phyloP scores from a whole-genome alignment of 1,140 invertebrate genomes.

The Chironomus tepperi region DNA sequence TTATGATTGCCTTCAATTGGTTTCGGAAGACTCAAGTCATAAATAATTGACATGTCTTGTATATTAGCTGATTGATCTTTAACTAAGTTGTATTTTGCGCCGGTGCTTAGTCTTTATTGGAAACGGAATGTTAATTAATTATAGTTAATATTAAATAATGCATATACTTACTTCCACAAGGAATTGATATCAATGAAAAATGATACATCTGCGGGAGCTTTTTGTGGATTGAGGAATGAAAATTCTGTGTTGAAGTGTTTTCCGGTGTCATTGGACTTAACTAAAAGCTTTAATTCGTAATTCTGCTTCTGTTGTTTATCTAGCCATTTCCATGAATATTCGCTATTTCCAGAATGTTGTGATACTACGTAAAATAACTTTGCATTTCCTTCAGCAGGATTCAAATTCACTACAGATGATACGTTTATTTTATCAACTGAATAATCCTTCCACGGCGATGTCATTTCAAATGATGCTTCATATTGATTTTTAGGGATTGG shows the following conservation, averaged over 20 bases:
- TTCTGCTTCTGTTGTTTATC: background rate
- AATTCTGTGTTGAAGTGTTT: background rate
- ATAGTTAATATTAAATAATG: too few relatives aligned
- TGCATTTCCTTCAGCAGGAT: slow-evolving; percentile 29
- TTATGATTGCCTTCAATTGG: background rate
- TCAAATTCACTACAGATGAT: slow-evolving; percentile 30
- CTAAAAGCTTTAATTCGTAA: background rate
- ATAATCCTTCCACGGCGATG: slow-evolving; percentile 35
- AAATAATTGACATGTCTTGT: background rate
- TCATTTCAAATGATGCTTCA: background rate
- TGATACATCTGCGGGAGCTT: background rate
- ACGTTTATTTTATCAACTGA: slow-evolving; percentile 35
- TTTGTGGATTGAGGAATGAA: background rate
- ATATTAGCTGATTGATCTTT: background rate
- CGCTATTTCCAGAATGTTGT: slow-evolving; percentile 31
- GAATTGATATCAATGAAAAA: background rate
- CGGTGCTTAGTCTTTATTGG: background rate
- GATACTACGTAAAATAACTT: slow-evolving; percentile 33
- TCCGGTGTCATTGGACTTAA: background rate
- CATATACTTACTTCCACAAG: background rate
- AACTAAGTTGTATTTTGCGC: background rate
- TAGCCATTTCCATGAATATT: slow-evolving; percentile 35
- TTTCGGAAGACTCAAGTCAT: background rate
- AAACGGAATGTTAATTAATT: background rate
- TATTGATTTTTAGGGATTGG: background rate